Evolutionary conservation across 2,113 vertebrate genomes (phyloP).

Genomic region (Nycticebus coucang): DNA sequence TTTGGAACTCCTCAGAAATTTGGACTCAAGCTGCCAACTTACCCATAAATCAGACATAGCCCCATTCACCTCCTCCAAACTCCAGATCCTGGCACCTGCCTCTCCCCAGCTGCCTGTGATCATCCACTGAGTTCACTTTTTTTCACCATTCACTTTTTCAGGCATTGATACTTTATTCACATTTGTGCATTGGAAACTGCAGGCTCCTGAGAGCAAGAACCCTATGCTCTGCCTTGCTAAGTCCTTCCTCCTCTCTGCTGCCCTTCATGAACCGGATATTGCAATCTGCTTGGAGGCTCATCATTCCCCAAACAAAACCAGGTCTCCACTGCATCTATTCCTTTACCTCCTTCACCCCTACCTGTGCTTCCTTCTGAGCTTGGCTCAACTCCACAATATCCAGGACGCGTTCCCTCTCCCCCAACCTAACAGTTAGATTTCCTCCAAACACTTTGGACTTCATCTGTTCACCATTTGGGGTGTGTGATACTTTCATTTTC

Average conservation of each 20-base stretch:
- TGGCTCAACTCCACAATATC: not conserved
- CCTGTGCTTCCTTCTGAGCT: not conserved
- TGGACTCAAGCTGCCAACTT: not conserved
- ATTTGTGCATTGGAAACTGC: not conserved
- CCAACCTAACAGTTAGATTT: accelerated
- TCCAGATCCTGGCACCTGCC: not conserved
- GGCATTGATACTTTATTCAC: too few species aligned
- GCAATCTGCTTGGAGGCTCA: not conserved
- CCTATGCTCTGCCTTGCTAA: not conserved
- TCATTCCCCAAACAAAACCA: not conserved
- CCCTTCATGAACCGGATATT: not conserved
- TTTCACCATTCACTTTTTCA: not conserved
- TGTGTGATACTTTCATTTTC: accelerated
- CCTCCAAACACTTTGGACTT: not conserved
- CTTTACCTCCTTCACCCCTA: not conserved
- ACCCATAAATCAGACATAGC: not conserved
- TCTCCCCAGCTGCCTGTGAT: too few species aligned
- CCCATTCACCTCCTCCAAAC: not conserved
- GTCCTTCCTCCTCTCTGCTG: not conserved
- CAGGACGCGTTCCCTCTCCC: not conserved
- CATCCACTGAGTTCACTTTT: not conserved
- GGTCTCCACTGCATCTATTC: too few species aligned
- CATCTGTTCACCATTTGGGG: not conserved
- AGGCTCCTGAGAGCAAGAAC: not conserved
- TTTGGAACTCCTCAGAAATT: not conserved